Base-by-base conservation (phyloP, 2,113 vertebrate genomes). In the Upupa epops region DNA sequence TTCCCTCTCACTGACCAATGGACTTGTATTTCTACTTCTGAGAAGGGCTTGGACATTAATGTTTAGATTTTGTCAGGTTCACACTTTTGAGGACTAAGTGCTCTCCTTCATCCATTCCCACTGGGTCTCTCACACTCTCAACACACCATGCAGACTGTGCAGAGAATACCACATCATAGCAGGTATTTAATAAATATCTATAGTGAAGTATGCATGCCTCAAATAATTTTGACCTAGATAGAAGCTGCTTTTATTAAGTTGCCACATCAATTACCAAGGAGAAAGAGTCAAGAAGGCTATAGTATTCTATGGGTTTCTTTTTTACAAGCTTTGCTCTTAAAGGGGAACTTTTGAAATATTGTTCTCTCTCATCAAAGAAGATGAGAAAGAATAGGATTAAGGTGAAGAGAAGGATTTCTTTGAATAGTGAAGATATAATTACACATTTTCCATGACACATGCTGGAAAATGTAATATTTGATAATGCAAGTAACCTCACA, bases 371-470 rank as follows among this genome's bases (percentile, higher is more conserved):
- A 94, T 92, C 65, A 97, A 88, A 96, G 91, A 71, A 91, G 92
- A 95, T 93, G 72, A 95, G 69, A 80, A 95, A 91, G 80, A 91
- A 87, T 88, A 93, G 77, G 66, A 95, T 90, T 88, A 94, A 94
- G 68, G 77, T 91, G 72, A 80, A 77, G 88, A 93, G 80, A 94
- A 94, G 87, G 36, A 83, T 94, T 92, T 87, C 88, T 94, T 96
- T 96, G 96, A 96, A 93, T 89, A 93, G 61, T 46, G 28, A 91
- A 92, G 72, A 93, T 83, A 95, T 94, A 96, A 95, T 96, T 96
- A 96, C 65, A 91, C 89, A 65, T 94, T 96, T 96, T 95, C 73
- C 65, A 54, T 86, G 84, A 78, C 91, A 94, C 89, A 89, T 81
- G 54, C 85, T 77, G 87, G 82, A 96, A 96, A 96, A 94, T 78